Evolutionary conservation across 1,140 invertebrate species (phyloP), one percentile per base, ranked within the genome.

Genomic region (Leptinotarsa lineolata): DNA sequence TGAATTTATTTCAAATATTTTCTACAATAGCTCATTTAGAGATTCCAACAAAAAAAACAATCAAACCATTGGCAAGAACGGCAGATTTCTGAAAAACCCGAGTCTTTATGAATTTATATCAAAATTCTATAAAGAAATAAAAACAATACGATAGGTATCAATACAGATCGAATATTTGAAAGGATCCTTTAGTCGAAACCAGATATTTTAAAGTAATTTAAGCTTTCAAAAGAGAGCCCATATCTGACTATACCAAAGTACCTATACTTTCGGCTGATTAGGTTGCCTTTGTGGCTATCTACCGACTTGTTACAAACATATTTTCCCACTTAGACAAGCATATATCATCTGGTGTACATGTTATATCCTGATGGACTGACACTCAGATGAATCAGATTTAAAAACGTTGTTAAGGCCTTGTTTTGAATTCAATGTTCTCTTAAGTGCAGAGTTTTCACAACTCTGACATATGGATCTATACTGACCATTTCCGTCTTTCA

Each of bases 291-390:
- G 66, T 44, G 67, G 70, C n/a, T 68, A 75, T 75, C 74, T 75
- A 60, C 74, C 74, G 74, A 61, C 65, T 48, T 46, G 61, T 61
- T 61, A 65, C 58, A 18, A 70, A 75, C 70, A 75, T 59, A 75
- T 75, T 75, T 75, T 75, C 72, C 74, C 74, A 75, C 74, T 75
- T 75, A 75, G 54, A 58, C 70, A 13, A 54, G 59, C 69, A 75
- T 75, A 72, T 15, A 71, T 75, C 74, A 75, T 68, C 20, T 20
- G 54, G 67, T 54, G 15, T 65, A 74, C 11, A 18, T n/a, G 15
- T 72, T 18, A 15, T 46, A 48, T 72, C 66, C 22, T 63, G 39
- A 16, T 48, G 45, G 3, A n/a, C 44, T 67, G 65, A 59, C 15
- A 20, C 30, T 39, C 8, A 39, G 30, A 30, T 30, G 30, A 30